Conservation (phyloP, 2,113 vertebrate genomes). For the Plecotus auritus region DNA sequence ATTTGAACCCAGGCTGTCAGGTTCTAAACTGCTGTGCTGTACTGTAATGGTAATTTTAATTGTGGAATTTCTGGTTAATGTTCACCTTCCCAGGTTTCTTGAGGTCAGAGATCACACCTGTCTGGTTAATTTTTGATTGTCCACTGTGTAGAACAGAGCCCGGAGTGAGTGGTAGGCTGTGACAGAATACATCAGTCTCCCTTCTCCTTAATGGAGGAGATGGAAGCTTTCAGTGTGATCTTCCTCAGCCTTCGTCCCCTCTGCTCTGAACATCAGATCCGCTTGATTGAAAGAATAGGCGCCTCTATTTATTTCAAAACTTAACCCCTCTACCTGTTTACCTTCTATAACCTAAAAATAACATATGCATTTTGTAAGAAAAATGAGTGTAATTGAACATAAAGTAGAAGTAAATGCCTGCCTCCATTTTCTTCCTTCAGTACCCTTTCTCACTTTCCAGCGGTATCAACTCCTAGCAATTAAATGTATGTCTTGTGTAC, state of each 20-base stretch:
- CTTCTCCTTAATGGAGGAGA: background rate
- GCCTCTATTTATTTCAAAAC: background rate
- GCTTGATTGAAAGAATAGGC: background rate
- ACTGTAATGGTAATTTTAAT: background rate
- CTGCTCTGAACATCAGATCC: background rate
- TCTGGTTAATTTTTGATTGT: background rate
- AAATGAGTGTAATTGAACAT: background rate
- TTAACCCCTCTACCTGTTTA: background rate
- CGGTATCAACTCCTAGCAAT: background rate
- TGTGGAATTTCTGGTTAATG: background rate
- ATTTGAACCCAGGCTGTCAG: background rate
- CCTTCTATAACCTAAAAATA: background rate
- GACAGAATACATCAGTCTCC: background rate
- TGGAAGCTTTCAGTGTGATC: background rate
- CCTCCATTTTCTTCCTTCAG: background rate
- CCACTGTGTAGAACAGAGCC: background rate
- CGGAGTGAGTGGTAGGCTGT: background rate
- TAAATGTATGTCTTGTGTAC: background rate
- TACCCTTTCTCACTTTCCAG: background rate
- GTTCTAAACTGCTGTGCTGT: background rate
- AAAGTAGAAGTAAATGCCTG: background rate
- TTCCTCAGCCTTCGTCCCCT: background rate
- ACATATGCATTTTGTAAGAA: background rate
- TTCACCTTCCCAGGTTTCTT: background rate
- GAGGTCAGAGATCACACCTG: background rate